Conservation (phyloP, 2,797 vertebrate genomes). For the Chrosomus eos region DNA sequence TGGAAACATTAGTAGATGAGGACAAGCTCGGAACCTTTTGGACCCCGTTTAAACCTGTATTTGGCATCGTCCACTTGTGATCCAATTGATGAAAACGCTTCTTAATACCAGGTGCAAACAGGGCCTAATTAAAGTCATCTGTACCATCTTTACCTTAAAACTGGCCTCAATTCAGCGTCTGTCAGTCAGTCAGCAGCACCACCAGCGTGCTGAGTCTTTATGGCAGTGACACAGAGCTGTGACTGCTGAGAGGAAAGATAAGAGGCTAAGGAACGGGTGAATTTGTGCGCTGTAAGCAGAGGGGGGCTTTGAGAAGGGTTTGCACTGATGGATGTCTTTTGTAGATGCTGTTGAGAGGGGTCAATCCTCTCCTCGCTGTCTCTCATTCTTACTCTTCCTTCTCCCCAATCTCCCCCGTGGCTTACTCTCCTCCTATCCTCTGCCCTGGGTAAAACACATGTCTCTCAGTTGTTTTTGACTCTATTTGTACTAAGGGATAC, state of each 20-base stretch:
- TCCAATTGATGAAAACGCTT: neutral
- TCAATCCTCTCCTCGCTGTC: constrained; percentile 22
- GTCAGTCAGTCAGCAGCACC: constrained; percentile 17
- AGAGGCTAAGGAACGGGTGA: constrained; percentile 24
- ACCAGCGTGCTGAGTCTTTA: neutral
- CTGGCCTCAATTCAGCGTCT: constrained; percentile 4
- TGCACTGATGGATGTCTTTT: constrained; percentile 39
- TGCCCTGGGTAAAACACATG: neutral
- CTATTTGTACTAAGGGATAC: neutral
- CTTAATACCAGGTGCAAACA: neutral
- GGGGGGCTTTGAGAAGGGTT: neutral
- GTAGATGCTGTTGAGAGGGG: constrained; percentile 22
- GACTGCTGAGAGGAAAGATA: constrained; percentile 30
- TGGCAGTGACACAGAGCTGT: neutral
- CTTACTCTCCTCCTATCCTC: neutral
- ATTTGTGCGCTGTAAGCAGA: constrained; percentile 19
- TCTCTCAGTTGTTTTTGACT: neutral
- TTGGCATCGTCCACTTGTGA: too few relatives aligned
- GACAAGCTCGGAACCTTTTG: neutral
- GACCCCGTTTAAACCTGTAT: neutral
- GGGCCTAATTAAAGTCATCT: neutral
- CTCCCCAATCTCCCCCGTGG: constrained; percentile 11
- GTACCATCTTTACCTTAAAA: neutral
- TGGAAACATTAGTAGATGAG: too few relatives aligned
- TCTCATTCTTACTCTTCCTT: neutral